Percentiles rank a stretch among this genome's conserved stretches.
Conservation (phyloP, 1,140 invertebrate species). For the Triops longicaudatus region DNA sequence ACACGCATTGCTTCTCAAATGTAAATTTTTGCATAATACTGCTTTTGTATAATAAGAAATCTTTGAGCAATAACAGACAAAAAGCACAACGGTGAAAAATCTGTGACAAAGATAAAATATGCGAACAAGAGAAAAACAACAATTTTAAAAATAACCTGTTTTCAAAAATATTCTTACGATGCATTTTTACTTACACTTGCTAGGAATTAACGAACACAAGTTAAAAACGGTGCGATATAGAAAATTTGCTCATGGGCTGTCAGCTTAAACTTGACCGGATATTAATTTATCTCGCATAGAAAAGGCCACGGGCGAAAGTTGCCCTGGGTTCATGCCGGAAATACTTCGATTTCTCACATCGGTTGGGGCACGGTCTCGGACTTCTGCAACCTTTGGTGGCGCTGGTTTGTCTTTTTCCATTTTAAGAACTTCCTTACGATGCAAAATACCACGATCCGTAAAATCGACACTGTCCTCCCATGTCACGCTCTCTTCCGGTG, state of each 20-base stretch:
- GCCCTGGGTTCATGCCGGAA: neutral
- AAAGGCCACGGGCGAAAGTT: conserved; percentile 21
- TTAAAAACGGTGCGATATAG: neutral
- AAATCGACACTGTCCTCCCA: conserved; percentile 28
- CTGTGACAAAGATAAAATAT: no score
- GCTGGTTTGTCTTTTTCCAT: neutral
- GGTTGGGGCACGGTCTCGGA: neutral
- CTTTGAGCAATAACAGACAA: no score
- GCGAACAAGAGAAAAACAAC: no score
- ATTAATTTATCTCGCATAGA: conserved; percentile 23
- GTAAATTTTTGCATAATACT: no score
- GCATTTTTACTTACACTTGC: no score
- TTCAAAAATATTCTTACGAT: no score
- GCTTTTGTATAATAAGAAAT: no score
- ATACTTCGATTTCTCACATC: neutral
- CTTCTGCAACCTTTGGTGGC: neutral
- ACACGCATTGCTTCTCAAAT: no score
- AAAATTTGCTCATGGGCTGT: neutral
- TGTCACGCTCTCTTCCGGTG: conserved; percentile 23
- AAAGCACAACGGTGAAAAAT: no score
- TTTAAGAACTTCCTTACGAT: conserved; percentile 1
- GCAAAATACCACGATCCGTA: conserved; percentile 17
- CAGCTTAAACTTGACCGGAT: conserved; percentile 4
- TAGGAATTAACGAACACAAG: neutral
- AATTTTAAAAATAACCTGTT: no score